A percentile compares a stretch with the other conserved stretches of the same genome.
These are phyloP conservation scores for Grus americana DNA, from an alignment of 2,113 vertebrate genomes.

Conservation along the genomic window DNA sequence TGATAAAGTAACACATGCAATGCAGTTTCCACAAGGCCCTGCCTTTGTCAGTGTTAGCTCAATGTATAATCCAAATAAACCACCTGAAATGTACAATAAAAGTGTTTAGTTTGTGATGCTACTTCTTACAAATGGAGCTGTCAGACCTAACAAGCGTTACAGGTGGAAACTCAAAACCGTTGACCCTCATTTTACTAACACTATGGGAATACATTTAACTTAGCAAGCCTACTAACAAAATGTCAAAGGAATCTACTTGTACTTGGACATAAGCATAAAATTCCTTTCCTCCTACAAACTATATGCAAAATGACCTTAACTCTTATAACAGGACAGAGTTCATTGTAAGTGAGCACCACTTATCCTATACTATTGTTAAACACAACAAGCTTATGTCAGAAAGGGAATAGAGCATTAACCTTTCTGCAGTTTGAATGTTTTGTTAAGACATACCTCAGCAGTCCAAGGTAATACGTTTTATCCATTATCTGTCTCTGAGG, in stretches of 20 bases:
- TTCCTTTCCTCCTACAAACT: background rate
- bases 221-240: background rate
- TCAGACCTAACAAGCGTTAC: background rate
- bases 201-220: background rate
- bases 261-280: background rate
- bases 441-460: slow-evolving; percentile 84
- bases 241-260: background rate
- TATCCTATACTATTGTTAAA: background rate
- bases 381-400: background rate
- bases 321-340: background rate
- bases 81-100: background rate
- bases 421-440: background rate
- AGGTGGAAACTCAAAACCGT: background rate
- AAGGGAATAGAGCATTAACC: background rate
- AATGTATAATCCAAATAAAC: background rate
- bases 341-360: background rate
- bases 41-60: background rate
- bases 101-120: background rate
- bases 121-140: background rate
- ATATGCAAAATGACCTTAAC: background rate
- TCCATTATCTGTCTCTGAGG: slow-evolving; percentile 97
- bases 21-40: background rate
- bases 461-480: slow-evolving; percentile 94
- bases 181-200: background rate
- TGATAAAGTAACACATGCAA: background rate